Percentiles rank a stretch among this genome's conserved stretches.
phyloP scores from a whole-genome alignment of 1,140 invertebrate species.

The Drosophila orena region DNA sequence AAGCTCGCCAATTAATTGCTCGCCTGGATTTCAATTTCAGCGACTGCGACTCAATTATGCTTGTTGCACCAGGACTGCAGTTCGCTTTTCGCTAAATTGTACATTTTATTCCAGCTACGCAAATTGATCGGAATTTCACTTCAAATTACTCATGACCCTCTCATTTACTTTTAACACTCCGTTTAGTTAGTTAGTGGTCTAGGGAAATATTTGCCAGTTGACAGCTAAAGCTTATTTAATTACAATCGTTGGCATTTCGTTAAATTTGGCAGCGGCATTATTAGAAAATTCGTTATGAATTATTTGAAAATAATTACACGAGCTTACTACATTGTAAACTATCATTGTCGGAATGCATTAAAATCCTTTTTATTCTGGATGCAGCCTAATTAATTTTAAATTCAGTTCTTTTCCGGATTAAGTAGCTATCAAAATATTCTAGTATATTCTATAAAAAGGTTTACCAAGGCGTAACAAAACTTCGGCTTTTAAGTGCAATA shows the following conservation, averaged over 20 bases:
- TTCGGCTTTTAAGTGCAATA: too few species aligned
- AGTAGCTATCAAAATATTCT: too few species aligned
- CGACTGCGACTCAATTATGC: constrained; percentile 23
- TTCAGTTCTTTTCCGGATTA: too few species aligned
- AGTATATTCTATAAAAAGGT: too few species aligned
- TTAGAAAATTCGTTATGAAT: neutral
- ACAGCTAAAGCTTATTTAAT: neutral
- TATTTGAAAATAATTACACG: neutral
- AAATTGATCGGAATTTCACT: constrained; percentile 4
- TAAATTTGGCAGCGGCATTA: constrained; percentile 1
- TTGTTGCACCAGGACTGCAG: constrained; percentile 19
- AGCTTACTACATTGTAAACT: too few species aligned
- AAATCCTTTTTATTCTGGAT: too few species aligned
- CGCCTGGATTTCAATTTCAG: constrained; percentile 10
- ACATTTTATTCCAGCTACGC: neutral
- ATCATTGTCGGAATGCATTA: too few species aligned
- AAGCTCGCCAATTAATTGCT: constrained; percentile 47
- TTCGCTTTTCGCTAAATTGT: too few species aligned
- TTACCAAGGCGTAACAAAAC: too few species aligned
- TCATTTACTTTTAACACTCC: neutral
- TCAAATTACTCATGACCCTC: neutral
- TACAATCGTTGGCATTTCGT: too few species aligned
- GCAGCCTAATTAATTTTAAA: too few species aligned
- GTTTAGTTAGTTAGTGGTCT: neutral
- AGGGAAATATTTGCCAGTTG: neutral